Base-by-base conservation (phyloP, 2,888 invertebrate species). In the Catocala sponsa region DNA sequence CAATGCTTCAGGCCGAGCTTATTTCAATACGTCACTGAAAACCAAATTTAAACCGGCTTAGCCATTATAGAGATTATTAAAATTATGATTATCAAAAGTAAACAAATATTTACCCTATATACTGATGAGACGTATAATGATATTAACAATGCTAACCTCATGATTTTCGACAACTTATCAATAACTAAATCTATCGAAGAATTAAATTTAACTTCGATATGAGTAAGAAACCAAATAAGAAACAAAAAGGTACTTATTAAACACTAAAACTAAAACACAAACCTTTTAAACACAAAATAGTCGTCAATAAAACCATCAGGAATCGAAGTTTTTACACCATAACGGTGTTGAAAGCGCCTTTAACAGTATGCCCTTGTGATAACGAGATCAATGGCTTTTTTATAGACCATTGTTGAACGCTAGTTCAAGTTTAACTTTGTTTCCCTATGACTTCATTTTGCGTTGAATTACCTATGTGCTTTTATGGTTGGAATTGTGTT, bases 361-460 rank as follows among this genome's bases (percentile, higher is more conserved):
- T 54, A 63, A 76, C 72, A 72, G 58, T 64, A 58, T 63, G 66
- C 68, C 75, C 72, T 77, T 74, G 63, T 66, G 75, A 77, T 79
- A 72, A 77, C 51, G 55, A 69, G 72, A 74, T 59, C 79, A 72
- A 65, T 77, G 65, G 67, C 61, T 67, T 46, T 64, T 72, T 74
- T 69, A 74, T 66, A 46, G 59, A 57, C 66, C 61, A 66, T 69
- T 74, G 74, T 76, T 53, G 53, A 49, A 56, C 42, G 62, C 63
- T 61, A 65, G 68, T 64, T 67, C 67, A 71, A 66, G 76, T 69
- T 63, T 63, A 78, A 56, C 43, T 41, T 48, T 35, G 63, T 63
- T 72, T 76, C 64, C 63, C 68, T 72, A 74, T 68, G 68, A 65
- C 75, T 74, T 65, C 41, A 74, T 74, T 74, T 75, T 65, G 52